These are phyloP conservation scores for Eupithecia tripunctaria DNA, from an alignment of 2,888 invertebrate species.

Conservation along the genomic window DNA sequence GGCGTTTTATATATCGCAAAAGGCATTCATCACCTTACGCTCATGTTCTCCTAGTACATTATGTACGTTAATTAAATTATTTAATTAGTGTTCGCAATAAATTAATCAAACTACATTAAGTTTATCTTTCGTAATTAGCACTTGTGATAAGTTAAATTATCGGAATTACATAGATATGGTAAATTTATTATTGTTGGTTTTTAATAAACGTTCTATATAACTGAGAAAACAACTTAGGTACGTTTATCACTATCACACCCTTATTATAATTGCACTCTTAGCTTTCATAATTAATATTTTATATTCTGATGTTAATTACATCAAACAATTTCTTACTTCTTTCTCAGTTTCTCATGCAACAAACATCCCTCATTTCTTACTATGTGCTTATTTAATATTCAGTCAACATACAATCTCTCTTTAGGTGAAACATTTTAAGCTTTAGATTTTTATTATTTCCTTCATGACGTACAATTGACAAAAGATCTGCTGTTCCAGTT, in stretches of 20 bases:
- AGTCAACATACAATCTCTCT: neutral
- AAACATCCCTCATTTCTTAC: neutral
- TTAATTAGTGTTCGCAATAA: conserved; percentile 32
- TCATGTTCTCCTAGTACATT: conserved; percentile 52
- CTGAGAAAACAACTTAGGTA: neutral
- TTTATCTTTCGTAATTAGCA: neutral
- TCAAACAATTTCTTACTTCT: too few species aligned
- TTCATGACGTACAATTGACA: too few species aligned
- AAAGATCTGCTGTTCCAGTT: too few species aligned
- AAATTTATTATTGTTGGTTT: neutral
- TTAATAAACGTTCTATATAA: neutral
- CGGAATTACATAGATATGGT: neutral
- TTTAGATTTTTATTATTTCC: too few species aligned
- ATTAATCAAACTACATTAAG: conserved; percentile 24
- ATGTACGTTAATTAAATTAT: conserved; percentile 47
- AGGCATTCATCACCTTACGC: conserved; percentile 25
- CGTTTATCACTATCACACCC: neutral
- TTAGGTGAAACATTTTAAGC: too few species aligned
- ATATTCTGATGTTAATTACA: too few species aligned
- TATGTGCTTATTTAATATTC: neutral
- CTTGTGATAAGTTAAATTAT: conserved; percentile 4
- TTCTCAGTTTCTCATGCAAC: too few species aligned
- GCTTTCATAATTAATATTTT: neutral
- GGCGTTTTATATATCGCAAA: neutral
- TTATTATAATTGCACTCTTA: neutral